These are phyloP conservation scores for Alca torda DNA, from an alignment of 2,797 vertebrate species.

Conservation along the genomic window DNA sequence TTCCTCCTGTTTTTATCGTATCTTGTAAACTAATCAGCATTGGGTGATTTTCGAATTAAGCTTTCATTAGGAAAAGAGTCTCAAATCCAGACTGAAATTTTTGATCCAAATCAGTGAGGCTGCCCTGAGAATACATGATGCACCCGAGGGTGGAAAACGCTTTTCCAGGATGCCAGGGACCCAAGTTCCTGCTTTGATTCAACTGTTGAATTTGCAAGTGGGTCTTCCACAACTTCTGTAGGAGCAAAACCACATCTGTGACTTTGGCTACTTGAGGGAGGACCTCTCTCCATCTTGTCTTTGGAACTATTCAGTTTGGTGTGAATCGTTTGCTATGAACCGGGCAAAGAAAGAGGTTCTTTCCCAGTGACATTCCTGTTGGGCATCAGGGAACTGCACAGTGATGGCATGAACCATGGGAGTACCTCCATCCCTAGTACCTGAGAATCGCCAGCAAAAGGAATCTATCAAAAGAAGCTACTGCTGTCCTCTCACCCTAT, in stretches of 20 bases:
- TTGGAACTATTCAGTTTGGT: not conserved
- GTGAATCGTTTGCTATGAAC: not conserved
- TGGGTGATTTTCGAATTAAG: not conserved
- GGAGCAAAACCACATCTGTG: not conserved
- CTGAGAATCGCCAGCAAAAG: not conserved
- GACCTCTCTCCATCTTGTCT: not conserved
- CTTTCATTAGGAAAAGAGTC: not conserved
- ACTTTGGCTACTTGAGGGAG: not conserved
- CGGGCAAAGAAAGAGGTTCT: not conserved
- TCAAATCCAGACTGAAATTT: not conserved
- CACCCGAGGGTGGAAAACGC: not conserved
- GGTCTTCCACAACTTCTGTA: not conserved
- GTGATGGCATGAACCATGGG: rapidly evolving
- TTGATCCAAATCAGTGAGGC: not conserved
- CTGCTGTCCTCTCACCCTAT: not conserved
- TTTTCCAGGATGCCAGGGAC: not conserved
- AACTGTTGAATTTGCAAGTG: not conserved
- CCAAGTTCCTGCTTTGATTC: not conserved
- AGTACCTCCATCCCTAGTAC: not conserved
- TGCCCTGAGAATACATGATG: not conserved
- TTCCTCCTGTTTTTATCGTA: not conserved
- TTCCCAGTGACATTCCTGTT: not conserved
- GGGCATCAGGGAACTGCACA: not conserved
- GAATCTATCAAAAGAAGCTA: not conserved
- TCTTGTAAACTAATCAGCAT: not conserved